phyloP scores from a whole-genome alignment of 2,113 vertebrate genomes.

The Oxygymnocypris stewartii region DNA sequence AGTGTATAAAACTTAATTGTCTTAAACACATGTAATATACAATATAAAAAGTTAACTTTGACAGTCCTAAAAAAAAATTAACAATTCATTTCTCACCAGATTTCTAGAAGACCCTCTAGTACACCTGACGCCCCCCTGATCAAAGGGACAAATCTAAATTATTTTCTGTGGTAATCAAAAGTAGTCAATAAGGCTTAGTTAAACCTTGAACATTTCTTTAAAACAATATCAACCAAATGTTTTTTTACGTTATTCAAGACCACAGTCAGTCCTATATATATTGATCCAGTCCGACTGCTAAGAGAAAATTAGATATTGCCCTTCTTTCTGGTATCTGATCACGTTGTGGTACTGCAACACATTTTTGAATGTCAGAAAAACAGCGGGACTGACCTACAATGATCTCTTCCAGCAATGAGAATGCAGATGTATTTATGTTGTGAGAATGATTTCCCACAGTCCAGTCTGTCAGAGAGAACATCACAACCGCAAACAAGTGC shows the following conservation, averaged over 20 bases:
- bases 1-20: too few species aligned
- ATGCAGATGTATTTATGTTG: background rate
- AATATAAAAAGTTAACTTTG: background rate
- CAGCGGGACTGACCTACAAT: background rate
- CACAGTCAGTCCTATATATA: background rate
- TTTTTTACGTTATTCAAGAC: background rate
- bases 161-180: background rate
- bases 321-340: background rate
- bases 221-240: background rate
- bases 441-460: background rate
- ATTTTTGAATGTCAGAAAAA: background rate
- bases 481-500: background rate
- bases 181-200: background rate
- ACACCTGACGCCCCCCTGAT: background rate
- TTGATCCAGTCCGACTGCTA: background rate
- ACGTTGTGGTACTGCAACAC: background rate
- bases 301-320: background rate
- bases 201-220: background rate
- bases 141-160: background rate
- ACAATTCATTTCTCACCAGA: background rate
- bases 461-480: background rate
- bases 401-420: background rate
- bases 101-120: background rate
- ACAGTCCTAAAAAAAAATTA: too few species aligned
- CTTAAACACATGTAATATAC: background rate